phyloP scores from a whole-genome alignment of 2,888 invertebrate genomes.

The Schizotus pectinicornis region DNA sequence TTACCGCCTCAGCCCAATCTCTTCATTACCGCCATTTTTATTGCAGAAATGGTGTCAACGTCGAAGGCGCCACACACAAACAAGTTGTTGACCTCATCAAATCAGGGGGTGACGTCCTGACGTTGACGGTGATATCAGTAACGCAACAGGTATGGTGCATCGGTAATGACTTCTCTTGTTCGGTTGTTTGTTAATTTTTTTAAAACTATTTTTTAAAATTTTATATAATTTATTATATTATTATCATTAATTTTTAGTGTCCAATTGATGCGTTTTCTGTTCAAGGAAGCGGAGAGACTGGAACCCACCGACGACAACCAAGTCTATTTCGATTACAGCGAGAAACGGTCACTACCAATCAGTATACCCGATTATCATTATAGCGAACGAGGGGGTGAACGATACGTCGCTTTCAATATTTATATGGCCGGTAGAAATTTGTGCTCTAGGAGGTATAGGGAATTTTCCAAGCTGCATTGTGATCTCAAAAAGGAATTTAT shows the following conservation, averaged over 20 bases:
- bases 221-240: too few relatives aligned
- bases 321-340: slow-evolving; percentile 89
- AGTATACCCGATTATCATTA: slow-evolving; percentile 96
- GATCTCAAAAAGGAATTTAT: slow-evolving; percentile 92
- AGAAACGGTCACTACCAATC: slow-evolving; percentile 88
- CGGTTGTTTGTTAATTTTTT: too few relatives aligned
- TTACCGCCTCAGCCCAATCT: background rate
- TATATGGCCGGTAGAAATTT: slow-evolving; percentile 99
- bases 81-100: slow-evolving; percentile 99
- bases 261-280: slow-evolving; percentile 26
- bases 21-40: slow-evolving; percentile 36
- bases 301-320: slow-evolving; percentile 84
- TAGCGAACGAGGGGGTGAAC: slow-evolving; percentile 84
- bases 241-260: too few relatives aligned
- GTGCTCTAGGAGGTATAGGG: slow-evolving; percentile 94
- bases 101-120: slow-evolving; percentile 96
- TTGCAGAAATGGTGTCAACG: slow-evolving; percentile 95
- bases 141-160: slow-evolving; percentile 75
- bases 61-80: slow-evolving; percentile 99
- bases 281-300: slow-evolving; percentile 81
- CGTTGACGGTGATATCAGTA: slow-evolving; percentile 95
- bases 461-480: slow-evolving; percentile 89
- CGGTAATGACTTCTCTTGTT: slow-evolving; percentile 9
- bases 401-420: slow-evolving; percentile 95
- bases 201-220: too few relatives aligned